Percentiles rank a stretch among this genome's conserved stretches.
Evolutionary conservation across 2,797 vertebrate species (phyloP).

Genomic region (Phoxinus dragarum): DNA sequence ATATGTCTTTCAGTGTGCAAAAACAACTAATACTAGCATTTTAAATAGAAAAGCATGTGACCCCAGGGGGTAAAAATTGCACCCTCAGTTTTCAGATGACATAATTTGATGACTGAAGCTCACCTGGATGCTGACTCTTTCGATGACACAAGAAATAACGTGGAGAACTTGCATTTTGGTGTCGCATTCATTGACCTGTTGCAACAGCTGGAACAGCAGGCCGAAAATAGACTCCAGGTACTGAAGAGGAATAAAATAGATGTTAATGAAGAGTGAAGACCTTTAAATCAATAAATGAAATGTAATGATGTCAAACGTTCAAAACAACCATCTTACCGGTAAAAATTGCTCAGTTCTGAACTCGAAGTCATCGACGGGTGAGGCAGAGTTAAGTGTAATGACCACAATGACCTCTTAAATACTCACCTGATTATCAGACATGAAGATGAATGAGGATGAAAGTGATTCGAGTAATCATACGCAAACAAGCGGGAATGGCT

Average conservation of each 20-base stretch:
- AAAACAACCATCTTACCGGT: constrained; percentile 81
- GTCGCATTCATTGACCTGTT: constrained; percentile 96
- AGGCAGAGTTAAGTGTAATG: constrained; percentile 78
- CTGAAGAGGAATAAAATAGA: constrained; percentile 68
- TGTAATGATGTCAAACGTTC: neutral
- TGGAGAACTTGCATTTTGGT: constrained; percentile 98
- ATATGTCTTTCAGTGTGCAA: neutral
- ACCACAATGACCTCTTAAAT: constrained; percentile 22
- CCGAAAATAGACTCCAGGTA: constrained; percentile 94
- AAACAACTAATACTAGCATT: neutral
- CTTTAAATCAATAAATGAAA: neutral
- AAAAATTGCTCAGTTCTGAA: constrained; percentile 96
- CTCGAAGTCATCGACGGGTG: constrained; percentile 98
- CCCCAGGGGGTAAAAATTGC: neutral
- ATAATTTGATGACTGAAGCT: constrained; percentile 42
- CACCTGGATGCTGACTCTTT: constrained; percentile 95
- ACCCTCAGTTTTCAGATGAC: neutral
- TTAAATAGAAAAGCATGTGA: neutral
- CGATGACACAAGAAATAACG: constrained; percentile 95
- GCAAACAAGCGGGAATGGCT: constrained; percentile 29
- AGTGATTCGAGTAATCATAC: constrained; percentile 20
- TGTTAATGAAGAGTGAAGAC: constrained; percentile 4
- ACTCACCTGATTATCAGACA: constrained; percentile 28
- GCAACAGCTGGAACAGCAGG: constrained; percentile 92
- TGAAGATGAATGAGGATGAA: constrained; percentile 30